These are phyloP conservation scores for Caenorhabditis sinica DNA, from an alignment of 2,888 invertebrate genomes.

Conservation along the genomic window DNA sequence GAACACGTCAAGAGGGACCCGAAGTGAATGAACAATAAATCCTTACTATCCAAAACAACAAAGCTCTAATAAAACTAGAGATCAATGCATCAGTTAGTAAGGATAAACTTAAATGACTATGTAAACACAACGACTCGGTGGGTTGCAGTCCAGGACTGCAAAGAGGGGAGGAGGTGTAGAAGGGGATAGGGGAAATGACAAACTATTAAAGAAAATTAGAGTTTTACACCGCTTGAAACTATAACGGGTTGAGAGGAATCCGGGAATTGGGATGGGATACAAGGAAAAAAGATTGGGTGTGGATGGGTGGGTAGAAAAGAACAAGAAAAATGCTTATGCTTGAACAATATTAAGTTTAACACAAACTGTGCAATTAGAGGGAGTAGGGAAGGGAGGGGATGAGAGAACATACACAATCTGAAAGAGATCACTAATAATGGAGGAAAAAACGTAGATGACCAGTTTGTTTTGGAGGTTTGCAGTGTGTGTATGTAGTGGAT, in stretches of 20 bases:
- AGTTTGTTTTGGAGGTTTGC: conserved; percentile 24
- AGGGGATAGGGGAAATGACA: conserved; percentile 14
- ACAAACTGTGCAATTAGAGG: conserved; percentile 61
- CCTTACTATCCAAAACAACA: conserved; percentile 22
- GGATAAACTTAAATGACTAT: conserved; percentile 60
- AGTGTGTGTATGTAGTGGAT: background rate
- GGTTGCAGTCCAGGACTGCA: conserved; percentile 48
- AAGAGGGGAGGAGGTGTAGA: background rate
- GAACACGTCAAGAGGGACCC: conserved; percentile 64
- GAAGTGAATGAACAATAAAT: conserved; percentile 43
- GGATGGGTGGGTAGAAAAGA: conserved; percentile 1
- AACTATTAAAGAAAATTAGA: conserved; percentile 46
- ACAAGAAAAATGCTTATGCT: conserved; percentile 40
- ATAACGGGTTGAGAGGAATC: conserved; percentile 43
- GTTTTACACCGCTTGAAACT: conserved; percentile 58
- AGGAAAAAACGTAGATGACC: conserved; percentile 39
- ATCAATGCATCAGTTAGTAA: background rate
- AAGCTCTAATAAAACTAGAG: background rate
- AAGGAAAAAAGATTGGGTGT: conserved; percentile 20
- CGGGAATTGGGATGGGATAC: conserved; percentile 39
- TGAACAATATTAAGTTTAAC: conserved; percentile 59
- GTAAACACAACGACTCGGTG: conserved; percentile 54
- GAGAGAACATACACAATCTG: conserved; percentile 61
- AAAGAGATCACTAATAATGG: conserved; percentile 48
- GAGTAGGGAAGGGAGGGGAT: background rate